phyloP scores from a whole-genome alignment of 37 sponge, comb jelly and placozoan genomes.

The Amphimedon queenslandica region DNA sequence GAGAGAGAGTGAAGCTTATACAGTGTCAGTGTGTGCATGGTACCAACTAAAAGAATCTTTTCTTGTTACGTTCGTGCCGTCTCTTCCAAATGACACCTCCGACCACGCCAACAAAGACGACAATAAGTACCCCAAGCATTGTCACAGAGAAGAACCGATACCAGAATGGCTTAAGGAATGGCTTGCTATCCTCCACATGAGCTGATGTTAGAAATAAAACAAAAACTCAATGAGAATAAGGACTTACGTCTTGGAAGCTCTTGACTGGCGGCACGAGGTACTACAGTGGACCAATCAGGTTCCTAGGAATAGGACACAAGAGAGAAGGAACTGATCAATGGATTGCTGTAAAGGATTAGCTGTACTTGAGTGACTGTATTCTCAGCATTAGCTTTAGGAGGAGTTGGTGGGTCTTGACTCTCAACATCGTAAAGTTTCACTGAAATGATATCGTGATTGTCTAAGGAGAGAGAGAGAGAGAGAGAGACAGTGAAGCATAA shows the following conservation, averaged over 20 bases:
- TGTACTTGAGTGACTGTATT: constrained; percentile 2
- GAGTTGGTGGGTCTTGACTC: no score
- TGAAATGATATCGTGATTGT: constrained; percentile 88
- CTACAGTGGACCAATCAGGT: constrained; percentile 59
- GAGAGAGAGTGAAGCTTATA: no score
- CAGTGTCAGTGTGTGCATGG: no score
- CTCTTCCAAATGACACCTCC: constrained; percentile 39
- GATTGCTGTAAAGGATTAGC: background rate
- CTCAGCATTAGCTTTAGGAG: constrained; percentile 12
- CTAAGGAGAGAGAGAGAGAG: constrained; percentile 13
- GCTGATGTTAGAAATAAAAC: constrained; percentile 17
- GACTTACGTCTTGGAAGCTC: constrained; percentile 54
- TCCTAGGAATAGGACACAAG: constrained; percentile 4
- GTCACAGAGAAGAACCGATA: constrained; percentile 36
- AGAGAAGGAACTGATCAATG: background rate
- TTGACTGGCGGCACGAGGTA: constrained; percentile 32
- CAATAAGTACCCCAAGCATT: constrained; percentile 28
- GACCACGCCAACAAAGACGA: constrained; percentile 31
- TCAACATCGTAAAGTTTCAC: constrained; percentile 74
- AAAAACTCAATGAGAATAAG: background rate
- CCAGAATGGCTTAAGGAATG: constrained; percentile 24
- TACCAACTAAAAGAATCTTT: constrained; percentile 46
- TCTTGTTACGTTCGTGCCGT: constrained; percentile 21
- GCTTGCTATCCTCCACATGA: constrained; percentile 53
- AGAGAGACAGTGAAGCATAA: background rate